phyloP scores from a whole-genome alignment of 2,113 vertebrate species.

The Butorides virescens region DNA sequence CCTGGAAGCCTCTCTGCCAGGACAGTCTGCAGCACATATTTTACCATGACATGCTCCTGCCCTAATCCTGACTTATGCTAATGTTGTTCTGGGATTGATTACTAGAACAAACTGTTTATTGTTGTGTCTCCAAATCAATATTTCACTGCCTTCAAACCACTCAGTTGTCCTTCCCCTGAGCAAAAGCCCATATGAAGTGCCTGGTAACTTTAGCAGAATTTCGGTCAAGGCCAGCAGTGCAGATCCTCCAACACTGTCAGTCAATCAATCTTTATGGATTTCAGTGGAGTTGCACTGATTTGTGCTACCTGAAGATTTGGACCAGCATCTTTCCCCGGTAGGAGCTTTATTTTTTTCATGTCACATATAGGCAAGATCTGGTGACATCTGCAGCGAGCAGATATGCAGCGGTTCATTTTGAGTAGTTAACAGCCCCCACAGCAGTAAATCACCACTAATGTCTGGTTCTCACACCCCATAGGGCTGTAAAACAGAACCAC shows the following conservation, averaged over 20 bases:
- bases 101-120: background rate
- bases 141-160: background rate
- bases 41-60: background rate
- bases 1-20: background rate
- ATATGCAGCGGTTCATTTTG: background rate
- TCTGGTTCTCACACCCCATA: background rate
- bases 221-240: background rate
- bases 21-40: background rate
- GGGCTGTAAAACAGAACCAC: background rate
- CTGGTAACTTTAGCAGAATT: background rate
- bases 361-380: background rate
- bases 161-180: background rate
- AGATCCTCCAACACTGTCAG: background rate
- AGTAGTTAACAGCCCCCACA: background rate
- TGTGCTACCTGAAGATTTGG: background rate
- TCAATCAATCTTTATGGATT: background rate
- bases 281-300: background rate
- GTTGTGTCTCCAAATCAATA: background rate
- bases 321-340: background rate
- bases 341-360: background rate
- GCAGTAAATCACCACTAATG: background rate
- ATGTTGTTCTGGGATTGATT: background rate
- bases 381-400: background rate
- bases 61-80: background rate
- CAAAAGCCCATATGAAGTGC: background rate